These are phyloP conservation scores for Salticus scenicus DNA, from an alignment of 2,888 invertebrate species.

Conservation along the genomic window DNA sequence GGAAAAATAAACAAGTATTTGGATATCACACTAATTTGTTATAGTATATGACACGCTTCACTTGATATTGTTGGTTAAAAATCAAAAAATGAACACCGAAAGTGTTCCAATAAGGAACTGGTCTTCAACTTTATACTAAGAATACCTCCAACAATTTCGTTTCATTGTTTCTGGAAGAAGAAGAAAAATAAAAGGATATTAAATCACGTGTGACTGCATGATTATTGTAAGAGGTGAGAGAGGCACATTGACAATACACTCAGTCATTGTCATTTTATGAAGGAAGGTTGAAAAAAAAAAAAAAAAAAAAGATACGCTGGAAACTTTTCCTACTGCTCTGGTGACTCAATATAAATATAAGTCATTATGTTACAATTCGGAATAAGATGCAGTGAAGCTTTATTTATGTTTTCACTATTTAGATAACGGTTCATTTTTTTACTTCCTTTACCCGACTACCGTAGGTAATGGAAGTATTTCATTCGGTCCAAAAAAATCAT, in stretches of 20 bases:
- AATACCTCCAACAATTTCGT: neutral
- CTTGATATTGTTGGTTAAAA: too few species aligned
- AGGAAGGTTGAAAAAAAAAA: neutral
- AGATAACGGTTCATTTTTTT: too few species aligned
- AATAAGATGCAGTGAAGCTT: neutral
- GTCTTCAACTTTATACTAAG: neutral
- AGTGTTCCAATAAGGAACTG: neutral
- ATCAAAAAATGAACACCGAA: neutral
- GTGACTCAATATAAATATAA: neutral
- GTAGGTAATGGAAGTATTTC: too few species aligned
- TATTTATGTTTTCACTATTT: too few species aligned
- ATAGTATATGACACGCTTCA: too few species aligned
- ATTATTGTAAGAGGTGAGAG: neutral
- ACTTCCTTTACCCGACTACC: too few species aligned
- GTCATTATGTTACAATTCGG: neutral
- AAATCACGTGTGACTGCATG: slow-evolving; percentile 10
- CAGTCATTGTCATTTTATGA: neutral
- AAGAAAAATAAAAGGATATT: neutral
- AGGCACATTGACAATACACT: neutral
- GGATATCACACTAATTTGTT: too few species aligned
- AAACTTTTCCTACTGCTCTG: neutral
- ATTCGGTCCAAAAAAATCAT: too few species aligned
- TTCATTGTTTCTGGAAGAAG: neutral
- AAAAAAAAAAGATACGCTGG: neutral
- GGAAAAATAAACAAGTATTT: too few species aligned